Evolutionary conservation across 2,888 invertebrate genomes (phyloP), one percentile per base, ranked within the genome.

Genomic region (Leucozona laternaria): DNA sequence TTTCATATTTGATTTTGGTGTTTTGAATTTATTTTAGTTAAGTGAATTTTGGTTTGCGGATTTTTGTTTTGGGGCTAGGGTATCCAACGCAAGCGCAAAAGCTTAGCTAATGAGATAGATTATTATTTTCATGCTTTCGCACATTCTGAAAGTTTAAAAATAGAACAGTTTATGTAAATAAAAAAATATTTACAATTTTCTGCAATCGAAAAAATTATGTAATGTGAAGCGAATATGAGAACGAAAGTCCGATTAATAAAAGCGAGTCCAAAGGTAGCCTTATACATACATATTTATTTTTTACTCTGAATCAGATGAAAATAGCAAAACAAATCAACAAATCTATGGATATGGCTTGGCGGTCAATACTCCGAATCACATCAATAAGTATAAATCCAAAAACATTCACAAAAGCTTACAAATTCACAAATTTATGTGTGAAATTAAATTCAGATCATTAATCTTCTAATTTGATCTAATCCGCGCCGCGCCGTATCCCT

Each of bases 371-470:
- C 53, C 25, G 1, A 53, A 25, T 25, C 1, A 7, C 11, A 48
- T 11, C 1, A 28, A 28, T 2, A 53, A 15, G 4, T 20, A 48
- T 13, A 11, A 17, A 45, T 17, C 5, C 5, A n/a, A 37, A 7
- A 48, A 48, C 7, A 15, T 1, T 48, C 17, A 17, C 45, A 4
- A 64, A 64, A 64, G 1, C n/a, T 43, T 2, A 28, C 17, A 64
- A 64, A 25, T 45, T 64, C 17, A 64, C 45, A 64, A 64, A 66
- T 66, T 66, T 34, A 66, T 66, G 66, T 66, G 66, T 66, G 66
- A 66, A 66, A 66, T 66, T 66, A 66, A 48, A 66, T 48, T 66
- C 31, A 66, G 66, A 66, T 66, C 66, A 66, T 66, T 66, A 66
- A 66, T 66, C 66, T 66, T 48, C 20, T 66, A 66, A 48, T 48